Base-by-base conservation (phyloP, 2,113 vertebrate species). In the Bufo bufo region DNA sequence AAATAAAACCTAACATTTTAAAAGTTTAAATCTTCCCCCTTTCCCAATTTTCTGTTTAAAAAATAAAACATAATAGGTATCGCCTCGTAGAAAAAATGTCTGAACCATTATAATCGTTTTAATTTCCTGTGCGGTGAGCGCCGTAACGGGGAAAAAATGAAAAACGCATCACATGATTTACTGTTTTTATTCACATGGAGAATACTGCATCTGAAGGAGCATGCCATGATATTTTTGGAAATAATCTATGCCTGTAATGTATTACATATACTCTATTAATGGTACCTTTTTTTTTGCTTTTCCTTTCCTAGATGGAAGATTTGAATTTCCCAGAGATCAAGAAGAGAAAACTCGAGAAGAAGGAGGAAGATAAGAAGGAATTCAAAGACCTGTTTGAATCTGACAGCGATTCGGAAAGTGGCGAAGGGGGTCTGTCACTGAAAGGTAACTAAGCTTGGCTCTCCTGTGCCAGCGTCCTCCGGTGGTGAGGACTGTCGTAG, bases 261-360 rank as follows among this genome's bases (percentile, higher is more conserved):
- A 1, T 3, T 20, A 20, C 11, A 3, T 79, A 11, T 23, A 9
- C 77, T 54, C 12, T 23, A 33, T 59, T 52, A 52, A 33, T 7
- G 4, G 2, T 69, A 13, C 3, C 16, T 52, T 66, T 33, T 33
- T 17, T 23, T 1, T 50, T 59, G n/a, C 47, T 80, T 23, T 65
- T 11, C 0, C 19, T 81, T 82, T 6, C 9, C 6, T 84, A 99
- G 97, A 95, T 98, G 75, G 97, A 99, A 91, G 98, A 99, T 65
- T 79, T 99, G 93, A 95, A 99, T 90, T 94, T 99, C 83, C 98
- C 98, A 3, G 96, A 97, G 91, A 96, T 98, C 84, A 99, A 97
- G 84, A 96, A 97, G 6, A 97, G 82, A 92, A 97, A 94, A 92
- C 85, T 93, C 4, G 92, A 93, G 0, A 95, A 97, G 20, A 98